A percentile compares a stretch with the other conserved stretches of the same genome.
Evolutionary conservation across 2,113 vertebrate species (phyloP).

Genomic region (Tonatia bakeri): DNA sequence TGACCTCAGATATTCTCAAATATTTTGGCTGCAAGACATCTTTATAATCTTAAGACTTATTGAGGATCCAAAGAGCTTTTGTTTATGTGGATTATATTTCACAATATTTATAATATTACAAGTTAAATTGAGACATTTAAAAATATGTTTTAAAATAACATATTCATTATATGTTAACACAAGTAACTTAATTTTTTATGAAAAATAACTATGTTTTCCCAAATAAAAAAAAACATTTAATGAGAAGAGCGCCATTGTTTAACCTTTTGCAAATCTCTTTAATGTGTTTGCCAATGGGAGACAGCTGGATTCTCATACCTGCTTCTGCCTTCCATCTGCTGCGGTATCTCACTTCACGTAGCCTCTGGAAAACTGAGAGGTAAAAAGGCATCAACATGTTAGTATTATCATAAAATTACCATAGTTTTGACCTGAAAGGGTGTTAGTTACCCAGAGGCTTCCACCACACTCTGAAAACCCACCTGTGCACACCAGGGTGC

Average conservation of each 20-base stretch:
- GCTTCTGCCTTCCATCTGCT: background rate
- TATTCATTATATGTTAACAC: background rate
- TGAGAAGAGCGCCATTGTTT: background rate
- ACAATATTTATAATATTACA: background rate
- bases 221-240: background rate
- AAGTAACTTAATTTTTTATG: background rate
- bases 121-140: background rate
- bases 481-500: background rate
- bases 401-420: background rate
- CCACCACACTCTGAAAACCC: background rate
- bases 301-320: background rate
- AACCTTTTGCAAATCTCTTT: background rate
- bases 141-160: constrained; percentile 6
- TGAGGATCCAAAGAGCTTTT: background rate
- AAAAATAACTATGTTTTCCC: background rate
- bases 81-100: background rate
- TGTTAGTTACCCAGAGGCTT: background rate
- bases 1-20: background rate
- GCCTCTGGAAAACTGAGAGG: background rate
- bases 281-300: background rate
- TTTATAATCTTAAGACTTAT: constrained; percentile 13
- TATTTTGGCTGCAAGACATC: background rate
- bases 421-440: background rate
- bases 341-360: background rate
- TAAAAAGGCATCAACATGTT: background rate